Base-by-base conservation (phyloP, 2,888 invertebrate species). In the Drosophila niveifrons region DNA sequence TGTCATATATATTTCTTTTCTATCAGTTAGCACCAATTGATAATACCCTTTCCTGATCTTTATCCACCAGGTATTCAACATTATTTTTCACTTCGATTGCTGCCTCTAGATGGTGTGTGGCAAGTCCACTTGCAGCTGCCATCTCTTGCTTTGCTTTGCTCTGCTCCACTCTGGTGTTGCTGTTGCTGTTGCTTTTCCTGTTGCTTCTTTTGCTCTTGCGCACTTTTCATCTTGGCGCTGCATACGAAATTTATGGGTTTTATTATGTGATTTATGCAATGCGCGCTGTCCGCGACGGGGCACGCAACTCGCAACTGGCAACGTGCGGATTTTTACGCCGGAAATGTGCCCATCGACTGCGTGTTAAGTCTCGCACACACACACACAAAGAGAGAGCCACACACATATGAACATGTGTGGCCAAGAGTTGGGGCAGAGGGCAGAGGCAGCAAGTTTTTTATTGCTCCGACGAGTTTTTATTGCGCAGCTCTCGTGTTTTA, bases 181-280 rank as follows among this genome's bases (percentile, higher is more conserved):
- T 47, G 39, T 44, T 58, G 66, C 66, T 59, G 51, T 17, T 8
- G 43, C 43, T 47, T 36, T 46, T 51, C n/a, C 51, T 29, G 53
- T 41, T 64, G 18, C n/a, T 56, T 10, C 36, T 11, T 47, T 66
- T 29, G 63, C 53, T 48, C 58, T 51, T 66, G 72, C 64, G 56
- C 66, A 65, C 83, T 71, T 64, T 62, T 61, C 79, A 70, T 81
- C 87, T 88, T 76, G 76, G 69, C 68, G 68, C 71, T 82, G 86
- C 85, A 82, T 78, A 66, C 80, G 66, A 77, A 85, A 86, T 86
- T 86, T 86, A 86, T 86, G 85, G 88, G 78, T 85, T 89, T 86
- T 89, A 88, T 86, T 89, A 83, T 88, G 86, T 86, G 86, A 86
- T 86, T 86, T 86, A 86, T 86, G 86, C 82, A 80, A 82, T 63